A percentile compares a stretch with the other conserved stretches of the same genome.
Conservation (phyloP, 2,113 vertebrate genomes). For the Brachirus orientalis region DNA sequence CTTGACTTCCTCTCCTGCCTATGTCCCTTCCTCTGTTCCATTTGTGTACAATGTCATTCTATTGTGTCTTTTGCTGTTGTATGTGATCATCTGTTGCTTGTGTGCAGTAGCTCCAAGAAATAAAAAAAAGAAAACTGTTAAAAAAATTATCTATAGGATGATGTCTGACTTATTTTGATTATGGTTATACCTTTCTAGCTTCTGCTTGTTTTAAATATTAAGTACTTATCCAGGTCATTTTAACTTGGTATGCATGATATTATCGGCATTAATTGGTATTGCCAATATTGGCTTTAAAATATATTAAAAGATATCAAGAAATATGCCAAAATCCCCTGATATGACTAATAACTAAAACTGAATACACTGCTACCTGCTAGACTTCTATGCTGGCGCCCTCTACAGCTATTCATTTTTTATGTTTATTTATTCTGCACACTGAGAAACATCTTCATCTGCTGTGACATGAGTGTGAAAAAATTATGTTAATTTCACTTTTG, state of each 20-base stretch:
- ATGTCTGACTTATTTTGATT: neutral
- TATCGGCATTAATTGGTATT: too few species aligned
- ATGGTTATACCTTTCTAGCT: neutral
- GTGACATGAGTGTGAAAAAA: too few species aligned
- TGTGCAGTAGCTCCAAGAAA: neutral
- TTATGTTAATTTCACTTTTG: too few species aligned
- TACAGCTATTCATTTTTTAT: too few species aligned
- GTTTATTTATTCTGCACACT: too few species aligned
- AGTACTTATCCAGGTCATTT: neutral
- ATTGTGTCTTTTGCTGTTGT: too few species aligned
- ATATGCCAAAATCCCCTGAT: neutral
- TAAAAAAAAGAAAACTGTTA: neutral
- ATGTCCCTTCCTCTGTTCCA: constrained; percentile 39
- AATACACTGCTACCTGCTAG: too few species aligned
- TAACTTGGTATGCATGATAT: neutral
- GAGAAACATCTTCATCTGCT: too few species aligned
- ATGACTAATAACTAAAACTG: too few species aligned
- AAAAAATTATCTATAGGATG: neutral
- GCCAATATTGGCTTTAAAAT: too few species aligned
- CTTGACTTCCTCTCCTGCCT: constrained; percentile 51
- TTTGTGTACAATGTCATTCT: constrained; percentile 36
- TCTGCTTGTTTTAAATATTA: neutral
- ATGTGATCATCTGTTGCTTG: constrained; percentile 24
- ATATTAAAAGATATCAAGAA: too few species aligned
- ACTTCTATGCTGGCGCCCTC: too few species aligned